Conservation (phyloP, 2,888 invertebrate species). For the Lucinisca nassula region DNA sequence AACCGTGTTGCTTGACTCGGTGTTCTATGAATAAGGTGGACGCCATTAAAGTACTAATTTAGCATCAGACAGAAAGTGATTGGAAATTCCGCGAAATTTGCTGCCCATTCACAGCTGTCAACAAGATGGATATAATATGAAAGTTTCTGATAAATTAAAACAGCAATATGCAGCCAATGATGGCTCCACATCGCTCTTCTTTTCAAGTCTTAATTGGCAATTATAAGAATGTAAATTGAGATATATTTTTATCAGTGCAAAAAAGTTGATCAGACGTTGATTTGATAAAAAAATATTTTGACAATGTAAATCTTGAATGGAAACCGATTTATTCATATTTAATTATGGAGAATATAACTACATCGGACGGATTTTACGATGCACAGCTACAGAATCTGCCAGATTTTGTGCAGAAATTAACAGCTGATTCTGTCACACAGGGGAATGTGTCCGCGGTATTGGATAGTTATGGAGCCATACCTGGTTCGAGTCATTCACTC, state of each 20-base stretch:
- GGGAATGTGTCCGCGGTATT: slow-evolving; percentile 58
- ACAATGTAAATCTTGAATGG: neutral
- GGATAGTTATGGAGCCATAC: slow-evolving; percentile 50
- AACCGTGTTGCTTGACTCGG: neutral
- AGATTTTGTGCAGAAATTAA: slow-evolving; percentile 59
- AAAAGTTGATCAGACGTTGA: neutral
- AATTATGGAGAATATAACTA: slow-evolving; percentile 10
- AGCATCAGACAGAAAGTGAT: neutral
- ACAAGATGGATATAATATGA: neutral
- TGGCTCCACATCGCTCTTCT: no score
- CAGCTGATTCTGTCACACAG: slow-evolving; percentile 68
- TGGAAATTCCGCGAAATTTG: neutral
- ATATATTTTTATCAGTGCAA: neutral
- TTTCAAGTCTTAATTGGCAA: neutral
- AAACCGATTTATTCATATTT: neutral
- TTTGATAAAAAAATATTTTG: neutral
- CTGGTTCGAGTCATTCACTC: neutral
- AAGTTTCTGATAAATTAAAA: neutral
- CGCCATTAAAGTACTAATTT: slow-evolving; percentile 1
- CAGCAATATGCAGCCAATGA: no score
- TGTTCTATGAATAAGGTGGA: neutral
- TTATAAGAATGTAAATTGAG: neutral
- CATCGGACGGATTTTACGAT: slow-evolving; percentile 3
- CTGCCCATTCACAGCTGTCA: neutral
- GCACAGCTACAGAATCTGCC: slow-evolving; percentile 43